Evolutionary conservation across 2,113 vertebrate species (phyloP), one percentile per base, ranked within the genome.

Genomic region (Neolamprologus devosi): DNA sequence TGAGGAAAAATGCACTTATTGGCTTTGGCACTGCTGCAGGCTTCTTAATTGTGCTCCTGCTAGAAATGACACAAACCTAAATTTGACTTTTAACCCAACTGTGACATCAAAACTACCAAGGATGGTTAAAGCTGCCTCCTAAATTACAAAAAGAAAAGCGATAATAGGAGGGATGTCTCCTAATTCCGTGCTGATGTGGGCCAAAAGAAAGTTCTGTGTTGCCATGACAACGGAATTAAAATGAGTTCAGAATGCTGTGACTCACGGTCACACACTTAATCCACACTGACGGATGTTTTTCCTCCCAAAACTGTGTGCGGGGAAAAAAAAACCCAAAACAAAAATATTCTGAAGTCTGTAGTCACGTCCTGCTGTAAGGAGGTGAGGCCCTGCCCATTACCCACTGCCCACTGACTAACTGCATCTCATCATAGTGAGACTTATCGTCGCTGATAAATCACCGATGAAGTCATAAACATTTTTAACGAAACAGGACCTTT

Each of bases 311-410:
- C 8, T 4, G 53, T 53, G 13, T 13, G 40, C 55, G 7, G 9
- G 21, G 0, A 0, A 0, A 9, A 17, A 5, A 54, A 23, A 2
- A 0, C 1, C 55, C 55, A 11, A 73, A 78, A 3, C 8, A 0
- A 73, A 81, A 40, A 55, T 14, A 42, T 21, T 42, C 12, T 63
- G 30, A 53, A 17, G 26, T 1, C n/a, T 42, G 49, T 23, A 55
- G 37, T 65, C 33, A 53, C 9, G 78, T 80, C 16, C 47, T 33
- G 8, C 14, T 37, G 37, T n/a, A 8, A 17, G 37, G 35, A 33
- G 28, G 21, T 35, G 21, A 23, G 37, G 79, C 60, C n/a, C 13
- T 65, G 30, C 30, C 60, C 30, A 65, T 4, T 7, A 37, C 6
- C 21, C 58, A 63, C 11, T 9, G 6, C 6, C 42, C 3, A 55